Evolutionary conservation across 2,113 vertebrate species (phyloP).

Genomic region (Ginglymostoma cirratum): DNA sequence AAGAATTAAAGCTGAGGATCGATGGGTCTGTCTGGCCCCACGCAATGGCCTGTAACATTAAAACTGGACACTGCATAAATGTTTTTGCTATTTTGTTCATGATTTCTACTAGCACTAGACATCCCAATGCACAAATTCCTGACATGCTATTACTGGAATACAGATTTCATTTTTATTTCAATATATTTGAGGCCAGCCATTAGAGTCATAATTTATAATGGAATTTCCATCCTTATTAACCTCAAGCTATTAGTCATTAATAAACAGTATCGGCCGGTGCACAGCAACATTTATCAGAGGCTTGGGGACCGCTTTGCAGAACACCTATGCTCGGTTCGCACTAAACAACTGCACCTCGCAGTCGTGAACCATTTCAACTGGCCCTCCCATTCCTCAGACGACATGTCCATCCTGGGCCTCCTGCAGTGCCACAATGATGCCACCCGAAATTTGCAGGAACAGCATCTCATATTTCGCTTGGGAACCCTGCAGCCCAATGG

Average conservation of each 20-base stretch:
- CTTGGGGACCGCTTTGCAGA: no score
- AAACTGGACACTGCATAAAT: not conserved
- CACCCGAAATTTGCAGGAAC: no score
- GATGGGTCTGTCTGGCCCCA: not conserved
- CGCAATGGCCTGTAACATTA: not conserved
- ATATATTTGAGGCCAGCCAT: not conserved
- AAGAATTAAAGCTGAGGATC: not conserved
- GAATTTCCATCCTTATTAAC: not conserved
- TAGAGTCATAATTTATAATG: not conserved
- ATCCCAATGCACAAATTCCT: not conserved
- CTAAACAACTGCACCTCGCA: no score
- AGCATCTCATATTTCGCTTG: no score
- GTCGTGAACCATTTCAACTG: no score
- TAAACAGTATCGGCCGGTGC: not conserved
- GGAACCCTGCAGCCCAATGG: no score
- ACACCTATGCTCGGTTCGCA: no score
- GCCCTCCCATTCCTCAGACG: no score
- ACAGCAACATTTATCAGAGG: no score
- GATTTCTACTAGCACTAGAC: not conserved
- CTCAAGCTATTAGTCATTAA: slow-evolving; percentile 12
- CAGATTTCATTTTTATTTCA: not conserved
- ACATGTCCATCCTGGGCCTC: no score
- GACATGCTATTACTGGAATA: not conserved
- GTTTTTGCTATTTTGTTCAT: not conserved
- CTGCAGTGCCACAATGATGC: no score